Base-by-base conservation (phyloP, 37 sponge, comb jelly and placozoan species). In the Eunapius fragilis region DNA sequence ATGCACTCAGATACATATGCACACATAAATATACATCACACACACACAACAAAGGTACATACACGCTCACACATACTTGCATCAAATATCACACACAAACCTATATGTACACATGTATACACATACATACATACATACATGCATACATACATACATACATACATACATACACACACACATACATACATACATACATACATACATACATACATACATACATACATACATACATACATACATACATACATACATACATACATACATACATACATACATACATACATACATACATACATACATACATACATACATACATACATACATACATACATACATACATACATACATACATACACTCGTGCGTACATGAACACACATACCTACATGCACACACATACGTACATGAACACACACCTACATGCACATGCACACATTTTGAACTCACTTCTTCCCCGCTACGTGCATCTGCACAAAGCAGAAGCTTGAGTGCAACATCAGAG, bases 381-480 rank as follows among this genome's bases (percentile, higher is more conserved):
- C 0, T 34, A 19, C 1, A 17, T 58, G 58, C 9, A 34, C 13
- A 25, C 13, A 37, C 37, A 23, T 77, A 34, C 17, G 14, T 31
- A 17, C n/a, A n/a, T n/a, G n/a, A n/a, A n/a, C n/a, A n/a, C n/a
- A n/a, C n/a, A n/a, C n/a, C n/a, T n/a, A n/a, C n/a, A n/a, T n/a
- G n/a, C n/a, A 50, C 37, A 78, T 25, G 0, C 41, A 45, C 74
- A 73, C 14, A 6, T 4, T 6, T 35, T 6, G 25, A n/a, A n/a
- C 92, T 81, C 67, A 93, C 93, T 85, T 85, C 72, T 76, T 70
- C 58, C 93, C 93, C 17, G 74, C 75, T 5, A 93, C 71, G 49
- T 89, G 89, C 87, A 89, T 89, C 79, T 89, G 84, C 26, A 84
- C 79, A 84, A 82, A 93, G 0, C 86, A 25, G 71, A 87, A 93